phyloP scores from a whole-genome alignment of 2,113 vertebrate genomes.

The Pongo abelii region DNA sequence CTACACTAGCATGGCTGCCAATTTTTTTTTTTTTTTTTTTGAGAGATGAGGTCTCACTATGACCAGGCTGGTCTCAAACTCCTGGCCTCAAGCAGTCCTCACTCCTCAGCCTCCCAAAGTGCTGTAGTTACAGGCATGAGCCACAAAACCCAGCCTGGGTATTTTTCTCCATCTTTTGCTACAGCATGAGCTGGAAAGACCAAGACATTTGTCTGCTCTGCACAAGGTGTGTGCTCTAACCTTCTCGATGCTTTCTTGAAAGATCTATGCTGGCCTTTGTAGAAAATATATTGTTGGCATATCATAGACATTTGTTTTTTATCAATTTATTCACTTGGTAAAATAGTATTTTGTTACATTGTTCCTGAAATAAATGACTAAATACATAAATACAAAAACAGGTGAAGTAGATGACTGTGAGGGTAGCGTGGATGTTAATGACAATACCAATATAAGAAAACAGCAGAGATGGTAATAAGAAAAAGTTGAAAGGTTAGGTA shows the following conservation, averaged over 20 bases:
- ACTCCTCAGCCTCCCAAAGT: no score
- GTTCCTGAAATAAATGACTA: neutral
- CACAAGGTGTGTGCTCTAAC: neutral
- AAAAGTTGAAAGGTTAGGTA: neutral
- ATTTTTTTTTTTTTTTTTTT: no score
- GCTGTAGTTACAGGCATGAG: no score
- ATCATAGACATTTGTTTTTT: neutral
- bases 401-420: neutral
- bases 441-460: neutral
- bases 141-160: no score
- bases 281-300: neutral
- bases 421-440: neutral
- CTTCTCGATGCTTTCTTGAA: neutral
- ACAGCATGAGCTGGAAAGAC: neutral
- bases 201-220: accelerated
- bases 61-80: no score
- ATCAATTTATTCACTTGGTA: neutral
- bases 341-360: neutral
- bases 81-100: no score
- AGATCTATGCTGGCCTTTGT: neutral
- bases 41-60: no score
- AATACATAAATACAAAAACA: neutral
- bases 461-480: no score
- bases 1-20: no score
- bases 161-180: neutral